phyloP scores from a whole-genome alignment of 2,797 vertebrate genomes.

The Denticeps clupeoides region DNA sequence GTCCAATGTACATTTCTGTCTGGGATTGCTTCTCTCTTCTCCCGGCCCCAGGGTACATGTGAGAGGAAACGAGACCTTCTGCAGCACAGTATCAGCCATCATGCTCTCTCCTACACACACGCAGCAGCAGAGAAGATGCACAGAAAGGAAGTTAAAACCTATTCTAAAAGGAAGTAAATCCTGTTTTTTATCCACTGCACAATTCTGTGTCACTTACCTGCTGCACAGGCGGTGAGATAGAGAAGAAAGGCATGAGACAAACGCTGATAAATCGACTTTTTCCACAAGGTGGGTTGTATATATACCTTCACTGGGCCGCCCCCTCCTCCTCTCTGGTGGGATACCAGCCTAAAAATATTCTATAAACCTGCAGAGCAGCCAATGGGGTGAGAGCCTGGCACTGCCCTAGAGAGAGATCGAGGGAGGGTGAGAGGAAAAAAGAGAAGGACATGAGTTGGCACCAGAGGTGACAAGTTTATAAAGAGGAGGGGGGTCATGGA shows the following conservation, averaged over 20 bases:
- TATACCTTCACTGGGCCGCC: slow-evolving; percentile 20
- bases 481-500: slow-evolving; percentile 14
- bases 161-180: too few relatives aligned
- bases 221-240: too few relatives aligned
- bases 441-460: slow-evolving; percentile 25
- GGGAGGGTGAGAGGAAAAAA: slow-evolving; percentile 12
- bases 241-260: too few relatives aligned
- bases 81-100: slow-evolving; percentile 47
- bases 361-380: slow-evolving; percentile 27
- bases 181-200: too few relatives aligned
- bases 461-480: slow-evolving; percentile 11
- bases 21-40: too few relatives aligned
- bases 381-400: slow-evolving; percentile 15
- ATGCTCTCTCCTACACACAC: slow-evolving; percentile 38
- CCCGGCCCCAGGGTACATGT: slow-evolving; percentile 31
- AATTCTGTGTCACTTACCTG: too few relatives aligned
- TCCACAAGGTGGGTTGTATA: slow-evolving; percentile 18
- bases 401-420: slow-evolving; percentile 9
- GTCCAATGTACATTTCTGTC: too few relatives aligned
- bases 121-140: too few relatives aligned
- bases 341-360: slow-evolving; percentile 36
- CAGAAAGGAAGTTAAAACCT: too few relatives aligned
- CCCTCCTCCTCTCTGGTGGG: slow-evolving; percentile 15
- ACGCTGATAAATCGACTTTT: too few relatives aligned
- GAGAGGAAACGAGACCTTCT: slow-evolving; percentile 56